Evolutionary conservation across 1,140 invertebrate genomes (phyloP), one percentile per base, ranked within the genome.

Genomic region (Megalopta genalis): DNA sequence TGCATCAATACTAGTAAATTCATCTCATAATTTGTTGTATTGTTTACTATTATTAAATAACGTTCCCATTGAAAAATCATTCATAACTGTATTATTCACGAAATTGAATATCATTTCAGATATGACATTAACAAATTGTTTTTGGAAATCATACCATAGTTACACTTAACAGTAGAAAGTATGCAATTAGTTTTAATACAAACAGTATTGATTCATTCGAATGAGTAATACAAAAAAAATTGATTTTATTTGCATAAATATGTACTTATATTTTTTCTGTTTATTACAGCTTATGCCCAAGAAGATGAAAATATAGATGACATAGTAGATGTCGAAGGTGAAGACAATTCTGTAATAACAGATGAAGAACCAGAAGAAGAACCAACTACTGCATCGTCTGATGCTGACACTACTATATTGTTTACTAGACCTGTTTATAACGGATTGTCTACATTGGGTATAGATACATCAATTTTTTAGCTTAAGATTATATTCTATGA

Each of bases 351-450:
- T 42, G 94, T 95, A 57, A 94, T 95, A 79, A 94, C 95, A 84
- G 95, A 94, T 65, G 95, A 96, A 80, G 92, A 94, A 70, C 93
- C 94, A 2, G 95, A 96, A 77, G 97, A 97, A 68, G 94, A 95
- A n/a, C 94, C 94, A 81, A 94, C 93, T 74, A 95, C 94, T 85
- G 96, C 97, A n/a, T 98, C 98, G 0, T 96, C 97, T 49, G 96
- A 99, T 95, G 97, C 97, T 54, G 98, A 99, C 87, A 98, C 98
- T 0, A 96, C 95, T 27, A 96, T 99, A 87, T 93, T 99, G 59
- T 99, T 99, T 90, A 98, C 97, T 7, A 97, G 97, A 91, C 98
- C 98, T 54, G 88, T 95, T 46, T 86, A 89, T 59, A 87, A 88
- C 67, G 76, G 88, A 6, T 68, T 93, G 25, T 90, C 89, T 23